phyloP scores from a whole-genome alignment of 2,888 invertebrate species.

The Griposia aprilina region DNA sequence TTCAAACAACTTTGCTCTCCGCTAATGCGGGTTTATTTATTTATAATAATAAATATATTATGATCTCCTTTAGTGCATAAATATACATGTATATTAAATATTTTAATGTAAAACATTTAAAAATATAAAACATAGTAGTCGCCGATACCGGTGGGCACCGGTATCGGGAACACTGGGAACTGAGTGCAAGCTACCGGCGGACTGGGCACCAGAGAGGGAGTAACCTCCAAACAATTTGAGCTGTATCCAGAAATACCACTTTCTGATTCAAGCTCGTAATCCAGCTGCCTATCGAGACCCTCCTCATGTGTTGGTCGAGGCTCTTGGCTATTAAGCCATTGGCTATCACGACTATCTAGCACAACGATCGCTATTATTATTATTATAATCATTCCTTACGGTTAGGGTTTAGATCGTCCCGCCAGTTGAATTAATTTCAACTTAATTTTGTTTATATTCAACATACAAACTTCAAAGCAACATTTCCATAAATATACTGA shows the following conservation, averaged over 20 bases:
- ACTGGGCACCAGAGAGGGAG: neutral
- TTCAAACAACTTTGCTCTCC: too few relatives aligned
- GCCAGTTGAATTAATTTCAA: neutral
- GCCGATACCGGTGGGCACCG: too few relatives aligned
- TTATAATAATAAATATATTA: too few relatives aligned
- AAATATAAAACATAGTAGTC: too few relatives aligned
- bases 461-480: conserved; percentile 42
- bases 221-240: neutral
- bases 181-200: neutral
- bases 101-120: too few relatives aligned
- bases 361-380: neutral
- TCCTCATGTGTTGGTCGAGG: neutral
- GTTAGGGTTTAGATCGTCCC: neutral
- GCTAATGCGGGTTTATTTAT: too few relatives aligned
- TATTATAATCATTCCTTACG: neutral
- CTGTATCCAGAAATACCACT: neutral
- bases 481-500: conserved; percentile 45
- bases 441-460: conserved; percentile 2
- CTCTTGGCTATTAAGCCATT: neutral
- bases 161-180: neutral
- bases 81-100: too few relatives aligned
- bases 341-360: neutral
- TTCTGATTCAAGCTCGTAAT: neutral
- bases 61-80: too few relatives aligned
- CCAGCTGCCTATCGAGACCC: neutral